Base-by-base conservation (phyloP, 2,888 invertebrate genomes). In the Tromatobia lineatoria region DNA sequence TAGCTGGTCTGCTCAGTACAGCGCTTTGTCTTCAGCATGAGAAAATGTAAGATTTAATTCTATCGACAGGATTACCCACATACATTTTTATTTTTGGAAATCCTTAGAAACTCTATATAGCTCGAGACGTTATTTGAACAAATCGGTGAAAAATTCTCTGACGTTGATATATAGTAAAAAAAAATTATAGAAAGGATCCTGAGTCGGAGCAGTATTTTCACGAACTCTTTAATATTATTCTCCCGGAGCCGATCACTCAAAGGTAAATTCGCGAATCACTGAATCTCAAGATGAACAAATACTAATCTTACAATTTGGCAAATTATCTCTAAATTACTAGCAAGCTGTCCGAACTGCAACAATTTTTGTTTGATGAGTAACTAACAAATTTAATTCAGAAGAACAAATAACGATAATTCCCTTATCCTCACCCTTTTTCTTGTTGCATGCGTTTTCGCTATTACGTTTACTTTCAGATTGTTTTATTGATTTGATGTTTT, bases 11-110 rank as follows among this genome's bases (percentile, higher is more conserved):
- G 8, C 92, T 97, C 2, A 96, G 97, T 0, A 95, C 96, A 2
- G 95, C 97, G 0, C 94, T 97, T 13, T 97, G 97, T 92, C 96
- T 97, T 87, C 96, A 97, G 87, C 96, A 97, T 89, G 96, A 96
- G 86, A 96, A 96, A 91, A 94, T 96, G 97, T 97, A 93, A 97
- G 97, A 96, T 90, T 59, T n/a, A 15, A 82, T 74, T 54, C 81
- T 57, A 2, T n/a, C 29, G 10, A 10, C 50, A 18, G 3, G n/a
- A 3, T 47, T 8, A n/a, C n/a, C 45, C 15, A 8, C n/a, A 18
- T 20, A 3, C 15, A 18, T 23, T 18, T 47, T 54, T n/a, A n/a
- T n/a, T 38, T 42, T 15, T 4, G 4, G 25, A 57, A 57, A 57
- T 61, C 38, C 18, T 20, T 38, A 13, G 20, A 20, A 57, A 64